Evolutionary conservation across 2,113 vertebrate species (phyloP), one percentile per base, ranked within the genome.

Genomic region (Panthera leo): DNA sequence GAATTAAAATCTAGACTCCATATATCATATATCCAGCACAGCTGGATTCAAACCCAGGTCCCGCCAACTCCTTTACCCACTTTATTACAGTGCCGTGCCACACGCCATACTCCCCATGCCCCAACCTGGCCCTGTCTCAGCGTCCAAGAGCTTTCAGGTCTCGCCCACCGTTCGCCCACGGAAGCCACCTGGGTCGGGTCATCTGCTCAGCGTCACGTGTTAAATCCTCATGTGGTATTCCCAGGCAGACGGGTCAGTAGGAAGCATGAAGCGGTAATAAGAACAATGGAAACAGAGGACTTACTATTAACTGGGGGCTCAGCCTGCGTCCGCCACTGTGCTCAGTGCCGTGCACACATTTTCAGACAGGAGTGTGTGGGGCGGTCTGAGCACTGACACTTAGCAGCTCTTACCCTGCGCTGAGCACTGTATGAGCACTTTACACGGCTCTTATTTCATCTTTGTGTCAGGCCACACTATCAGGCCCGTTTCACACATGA

Each of bases 391-490:
- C 23, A 4, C 31, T 25, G 3, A 67, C 19, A 16, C 25, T 7
- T 1, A 5, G 48, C 29, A n/a, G 55, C 75, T 18, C 16, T 15
- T 9, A 15, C 11, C n/a, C 23, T 1, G 1, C 2, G 5, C 61
- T 27, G 21, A 51, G 29, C 8, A 29, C 48, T 11, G 8, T 11
- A 25, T 4, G 7, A 27, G 51, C 15, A 18, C 36, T 42, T 73
- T 5, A 13, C 4, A 1, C 0, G 29, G 5, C 27, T 2, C 48
- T n/a, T 36, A 12, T 0, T 51, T 3, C 34, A 15, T 16, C 61
- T 21, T 13, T 39, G 2, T 13, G 2, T 23, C 19, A 2, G 18
- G 27, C 23, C 21, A 55, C 0, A 55, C 2, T 3, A 48, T 8
- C 16, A 82, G 1, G 29, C 9, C 34, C 45, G 0, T 15, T 11